Conservation (phyloP, 2,888 invertebrate species). For the Chydorus sphaericus region DNA sequence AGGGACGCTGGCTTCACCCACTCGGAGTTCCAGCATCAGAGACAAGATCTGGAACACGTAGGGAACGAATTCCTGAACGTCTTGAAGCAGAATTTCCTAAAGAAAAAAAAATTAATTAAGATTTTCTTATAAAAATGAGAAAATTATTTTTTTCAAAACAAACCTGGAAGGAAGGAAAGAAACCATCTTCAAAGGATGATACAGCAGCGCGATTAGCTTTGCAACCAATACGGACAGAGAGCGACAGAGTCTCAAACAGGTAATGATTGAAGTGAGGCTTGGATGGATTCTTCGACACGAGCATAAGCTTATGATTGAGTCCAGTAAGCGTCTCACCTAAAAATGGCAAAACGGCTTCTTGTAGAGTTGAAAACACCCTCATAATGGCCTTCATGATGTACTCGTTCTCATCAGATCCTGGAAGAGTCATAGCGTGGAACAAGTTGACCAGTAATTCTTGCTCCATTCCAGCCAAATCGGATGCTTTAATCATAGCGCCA, state of each 20-base stretch:
- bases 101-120: too few species aligned
- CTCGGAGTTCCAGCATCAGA: constrained; percentile 54
- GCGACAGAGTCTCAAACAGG: constrained; percentile 84
- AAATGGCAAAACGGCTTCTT: constrained; percentile 63
- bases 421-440: constrained; percentile 54
- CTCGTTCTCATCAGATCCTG: constrained; percentile 80
- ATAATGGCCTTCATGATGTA: constrained; percentile 98
- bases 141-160: too few species aligned
- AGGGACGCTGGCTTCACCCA: constrained; percentile 35
- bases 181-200: constrained; percentile 70
- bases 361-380: constrained; percentile 65
- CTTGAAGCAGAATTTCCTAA: constrained; percentile 80
- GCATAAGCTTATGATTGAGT: constrained; percentile 63
- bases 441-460: constrained; percentile 54
- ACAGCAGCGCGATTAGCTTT: constrained; percentile 64
- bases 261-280: constrained; percentile 98
- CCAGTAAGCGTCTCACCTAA: constrained; percentile 66
- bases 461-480: constrained; percentile 49
- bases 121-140: too few species aligned
- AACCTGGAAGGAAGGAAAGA: constrained; percentile 96
- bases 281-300: constrained; percentile 83
- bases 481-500: constrained; percentile 35
- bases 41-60: constrained; percentile 97
- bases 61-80: constrained; percentile 93
- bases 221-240: constrained; percentile 79